phyloP scores from a whole-genome alignment of 2,888 invertebrate genomes.

The Zhuqinia jingwanae region DNA sequence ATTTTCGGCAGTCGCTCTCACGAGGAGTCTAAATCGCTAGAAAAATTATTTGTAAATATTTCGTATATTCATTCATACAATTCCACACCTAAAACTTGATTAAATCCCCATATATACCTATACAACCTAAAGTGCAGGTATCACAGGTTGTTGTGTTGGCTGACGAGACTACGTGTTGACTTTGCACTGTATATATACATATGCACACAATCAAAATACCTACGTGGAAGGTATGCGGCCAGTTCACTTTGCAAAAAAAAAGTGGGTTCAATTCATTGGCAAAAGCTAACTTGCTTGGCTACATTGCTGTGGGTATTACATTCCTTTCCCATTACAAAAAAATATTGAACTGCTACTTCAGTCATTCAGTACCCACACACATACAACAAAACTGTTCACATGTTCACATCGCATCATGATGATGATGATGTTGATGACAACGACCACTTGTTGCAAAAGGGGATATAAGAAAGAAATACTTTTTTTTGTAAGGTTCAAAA shows the following conservation, averaged over 20 bases:
- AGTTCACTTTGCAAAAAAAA: slow-evolving; percentile 24
- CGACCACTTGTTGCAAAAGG: background rate
- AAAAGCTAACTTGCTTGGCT: slow-evolving; percentile 61
- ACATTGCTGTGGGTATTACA: slow-evolving; percentile 59
- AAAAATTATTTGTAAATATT: slow-evolving; percentile 9
- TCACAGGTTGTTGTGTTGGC: background rate
- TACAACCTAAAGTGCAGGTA: background rate
- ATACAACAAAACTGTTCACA: slow-evolving; percentile 34
- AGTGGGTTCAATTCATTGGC: slow-evolving; percentile 63
- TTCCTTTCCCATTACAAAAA: background rate
- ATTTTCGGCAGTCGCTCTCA: background rate
- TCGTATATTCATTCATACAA: slow-evolving; percentile 12
- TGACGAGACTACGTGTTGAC: too few relatives aligned
- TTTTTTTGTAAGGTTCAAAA: background rate
- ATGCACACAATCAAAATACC: background rate
- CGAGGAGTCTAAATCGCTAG: background rate
- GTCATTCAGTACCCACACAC: background rate
- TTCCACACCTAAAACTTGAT: background rate
- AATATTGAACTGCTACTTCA: background rate
- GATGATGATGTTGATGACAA: slow-evolving; percentile 10
- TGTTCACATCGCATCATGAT: too few relatives aligned
- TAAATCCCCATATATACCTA: background rate
- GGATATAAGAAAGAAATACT: background rate
- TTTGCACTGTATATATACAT: too few relatives aligned
- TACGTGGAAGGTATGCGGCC: slow-evolving; percentile 2